phyloP scores from a whole-genome alignment of 2,888 invertebrate species.

The Leptopilina syphax region DNA sequence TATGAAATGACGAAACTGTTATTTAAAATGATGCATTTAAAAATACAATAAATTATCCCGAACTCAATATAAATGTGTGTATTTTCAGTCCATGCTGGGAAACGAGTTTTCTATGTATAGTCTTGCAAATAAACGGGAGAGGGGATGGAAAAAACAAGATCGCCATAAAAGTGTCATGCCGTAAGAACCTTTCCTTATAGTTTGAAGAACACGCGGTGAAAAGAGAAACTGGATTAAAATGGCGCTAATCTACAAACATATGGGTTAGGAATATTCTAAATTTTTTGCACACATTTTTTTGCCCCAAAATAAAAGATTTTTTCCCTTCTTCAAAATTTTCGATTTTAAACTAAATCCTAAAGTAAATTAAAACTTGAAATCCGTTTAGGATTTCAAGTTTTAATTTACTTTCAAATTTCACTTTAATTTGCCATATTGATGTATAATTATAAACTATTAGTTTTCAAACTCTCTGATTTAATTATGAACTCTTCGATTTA shows the following conservation, averaged over 20 bases:
- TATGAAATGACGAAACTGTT: background rate
- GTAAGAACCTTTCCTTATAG: constrained; percentile 38
- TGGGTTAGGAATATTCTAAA: constrained; percentile 1
- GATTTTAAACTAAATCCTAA: too few species aligned
- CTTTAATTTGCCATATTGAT: too few species aligned
- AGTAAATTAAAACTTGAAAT: too few species aligned
- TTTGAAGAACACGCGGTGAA: constrained; percentile 55
- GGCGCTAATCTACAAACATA: background rate
- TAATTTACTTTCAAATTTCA: too few species aligned
- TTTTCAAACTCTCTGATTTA: too few species aligned
- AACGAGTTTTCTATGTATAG: constrained; percentile 23
- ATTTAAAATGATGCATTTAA: background rate
- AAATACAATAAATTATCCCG: background rate
- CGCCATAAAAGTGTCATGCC: constrained; percentile 14
- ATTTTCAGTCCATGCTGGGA: background rate
- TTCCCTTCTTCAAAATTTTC: too few species aligned
- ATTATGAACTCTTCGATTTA: too few species aligned
- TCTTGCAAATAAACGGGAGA: background rate
- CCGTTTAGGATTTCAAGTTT: too few species aligned
- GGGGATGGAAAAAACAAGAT: background rate
- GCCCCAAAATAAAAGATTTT: too few species aligned
- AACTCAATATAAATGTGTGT: background rate
- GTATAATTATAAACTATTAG: too few species aligned
- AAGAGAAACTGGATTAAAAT: constrained; percentile 42
- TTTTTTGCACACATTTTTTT: too few species aligned